Base-by-base conservation (phyloP, 2,888 invertebrate species). In the Mimachlamys varia region DNA sequence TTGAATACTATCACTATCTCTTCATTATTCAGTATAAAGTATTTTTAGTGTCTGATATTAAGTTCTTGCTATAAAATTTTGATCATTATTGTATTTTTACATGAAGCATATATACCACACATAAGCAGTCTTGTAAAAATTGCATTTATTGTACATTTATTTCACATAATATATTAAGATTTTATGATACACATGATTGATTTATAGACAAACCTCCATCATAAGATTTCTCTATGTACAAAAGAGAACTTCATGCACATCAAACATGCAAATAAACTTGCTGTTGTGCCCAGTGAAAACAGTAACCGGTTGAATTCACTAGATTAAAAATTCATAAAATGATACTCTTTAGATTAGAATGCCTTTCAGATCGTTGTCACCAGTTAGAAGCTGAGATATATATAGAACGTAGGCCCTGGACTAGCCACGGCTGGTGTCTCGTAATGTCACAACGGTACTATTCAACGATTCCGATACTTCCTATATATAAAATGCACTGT, bases 91-190 rank as follows among this genome's bases (percentile, higher is more conserved):
- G 53, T 15, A 53, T 19, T 53, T 19, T 10, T 17, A 53, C 53
- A 53, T 17, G 15, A 53, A 19, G 13, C 2, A 53, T 13, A 12
- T 53, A 12, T 53, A 76, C 12, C 76, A 76, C 33, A 33, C 27
- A 33, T 33, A 76, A 76, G 33, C 27, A 76, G 76, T 33, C 17
- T 76, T 76, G 76, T 76, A 76, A 76, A 76, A 76, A 76, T 76
- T 76, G 76, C 76, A 76, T 76, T 76, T 76, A 76, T 76, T 76
- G 76, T 76, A 76, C 76, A 76, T 76, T 76, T 33, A 76, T 76
- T 27, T 76, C 76, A 76, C 76, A 76, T 15, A 33, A 33, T 33
- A 76, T 76, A 33, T 76, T 76, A 76, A 13, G 22, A 22, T 76
- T 76, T 19, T 76, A 76, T 76, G 76, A 76, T 76, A 76, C 76